Evolutionary conservation across 2,797 vertebrate species (phyloP).

Genomic region (Rhinella marina): DNA sequence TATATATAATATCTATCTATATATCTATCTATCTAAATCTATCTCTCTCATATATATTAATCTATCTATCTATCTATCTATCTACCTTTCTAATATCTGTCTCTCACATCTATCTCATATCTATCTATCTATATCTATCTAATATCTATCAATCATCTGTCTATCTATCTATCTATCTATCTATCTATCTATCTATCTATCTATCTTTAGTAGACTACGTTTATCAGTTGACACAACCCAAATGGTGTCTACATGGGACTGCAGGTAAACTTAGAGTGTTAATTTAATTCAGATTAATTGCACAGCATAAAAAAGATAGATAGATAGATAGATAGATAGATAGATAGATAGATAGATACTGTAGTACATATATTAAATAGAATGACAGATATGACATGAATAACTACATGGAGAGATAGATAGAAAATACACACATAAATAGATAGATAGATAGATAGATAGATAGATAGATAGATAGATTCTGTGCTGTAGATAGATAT

Average conservation of each 20-base stretch:
- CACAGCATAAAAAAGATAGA: neutral
- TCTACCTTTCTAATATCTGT: too few species aligned
- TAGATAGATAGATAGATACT: neutral
- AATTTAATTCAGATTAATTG: too few species aligned
- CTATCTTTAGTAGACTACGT: neutral
- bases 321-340: constrained; percentile 1
- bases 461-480: neutral
- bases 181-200: too few species aligned
- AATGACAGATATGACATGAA: neutral
- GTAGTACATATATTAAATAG: too few species aligned
- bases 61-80: neutral
- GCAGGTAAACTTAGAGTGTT: neutral
- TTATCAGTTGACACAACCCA: neutral
- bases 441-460: neutral
- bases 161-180: too few species aligned
- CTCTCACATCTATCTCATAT: neutral
- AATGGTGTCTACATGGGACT: neutral
- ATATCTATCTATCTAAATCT: neutral
- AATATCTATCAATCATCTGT: too few species aligned
- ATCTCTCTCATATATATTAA: neutral
- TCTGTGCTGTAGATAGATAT: neutral
- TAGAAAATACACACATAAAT: neutral
- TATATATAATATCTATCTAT: neutral
- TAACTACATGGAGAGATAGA: neutral
- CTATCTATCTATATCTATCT: neutral